A percentile compares a stretch with the other conserved stretches of the same genome.
Evolutionary conservation across 2,888 invertebrate species (phyloP).

Genomic region (Melieria omissa): DNA sequence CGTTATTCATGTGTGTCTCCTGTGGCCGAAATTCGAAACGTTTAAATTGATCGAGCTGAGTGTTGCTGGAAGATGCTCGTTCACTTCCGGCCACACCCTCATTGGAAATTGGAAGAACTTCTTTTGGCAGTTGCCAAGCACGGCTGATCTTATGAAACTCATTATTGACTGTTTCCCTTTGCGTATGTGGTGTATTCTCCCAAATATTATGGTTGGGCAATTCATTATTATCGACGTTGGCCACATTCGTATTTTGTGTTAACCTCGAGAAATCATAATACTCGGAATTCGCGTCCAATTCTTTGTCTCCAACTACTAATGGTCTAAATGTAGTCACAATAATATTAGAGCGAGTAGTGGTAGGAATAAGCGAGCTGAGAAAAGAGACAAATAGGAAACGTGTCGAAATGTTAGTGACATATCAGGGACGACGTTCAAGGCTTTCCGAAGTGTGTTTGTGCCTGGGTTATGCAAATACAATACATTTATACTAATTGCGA

Average conservation of each 20-base stretch:
- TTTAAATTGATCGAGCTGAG: conserved; percentile 44
- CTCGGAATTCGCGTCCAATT: conserved; percentile 39
- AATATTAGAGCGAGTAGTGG: conserved; percentile 27
- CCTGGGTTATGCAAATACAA: too few species aligned
- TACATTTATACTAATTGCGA: too few species aligned
- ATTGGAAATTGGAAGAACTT: conserved; percentile 4
- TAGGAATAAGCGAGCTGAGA: not conserved
- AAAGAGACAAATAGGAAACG: conserved; percentile 6
- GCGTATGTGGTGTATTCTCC: too few species aligned
- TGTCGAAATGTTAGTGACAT: too few species aligned
- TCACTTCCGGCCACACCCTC: too few species aligned
- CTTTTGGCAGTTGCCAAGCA: conserved; percentile 14
- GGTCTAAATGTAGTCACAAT: conserved; percentile 44
- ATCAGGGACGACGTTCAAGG: not conserved
- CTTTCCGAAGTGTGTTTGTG: too few species aligned
- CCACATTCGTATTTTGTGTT: conserved; percentile 2
- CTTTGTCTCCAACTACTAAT: conserved; percentile 41
- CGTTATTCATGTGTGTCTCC: too few species aligned
- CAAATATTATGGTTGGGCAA: not conserved
- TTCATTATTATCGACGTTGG: not conserved
- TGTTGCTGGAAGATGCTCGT: too few species aligned
- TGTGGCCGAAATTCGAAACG: conserved; percentile 50
- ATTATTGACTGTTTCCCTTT: conserved; percentile 35
- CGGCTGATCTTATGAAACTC: conserved; percentile 4
- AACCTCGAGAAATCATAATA: conserved; percentile 48